Evolutionary conservation across 2,888 invertebrate genomes (phyloP), one percentile per base, ranked within the genome.

Genomic region (Acanthosepion esculentum): DNA sequence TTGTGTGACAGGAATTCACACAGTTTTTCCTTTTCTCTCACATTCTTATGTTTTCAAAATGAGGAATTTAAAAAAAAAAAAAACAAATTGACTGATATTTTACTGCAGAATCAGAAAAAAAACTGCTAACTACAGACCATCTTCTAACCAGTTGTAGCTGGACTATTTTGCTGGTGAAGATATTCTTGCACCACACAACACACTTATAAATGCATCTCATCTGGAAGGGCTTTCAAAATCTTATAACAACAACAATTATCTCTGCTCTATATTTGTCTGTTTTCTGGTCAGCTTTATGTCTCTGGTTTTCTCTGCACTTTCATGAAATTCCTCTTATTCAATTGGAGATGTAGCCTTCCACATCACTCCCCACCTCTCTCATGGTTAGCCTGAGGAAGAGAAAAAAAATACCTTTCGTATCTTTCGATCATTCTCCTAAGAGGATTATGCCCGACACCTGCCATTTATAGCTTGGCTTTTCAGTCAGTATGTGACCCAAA

Each of bases 181-280:
- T n/a, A n/a, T n/a, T 78, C 33, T 15, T 59, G 59, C 59, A 59
- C 59, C 20, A 23, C 59, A 78, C n/a, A 78, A 78, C 33, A 78
- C 78, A 78, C 33, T 41, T 41, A 78, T n/a, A 78, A 33, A 78
- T 78, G n/a, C 78, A 78, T 78, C 78, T 78, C 78, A 78, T 78
- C 78, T 78, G 78, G n/a, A 78, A 78, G 78, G 78, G 78, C 78
- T 78, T 78, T 78, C 78, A 78, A 78, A 78, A 78, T 78, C n/a
- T 15, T 78, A 78, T 33, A 78, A n/a, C 18, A 78, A n/a, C 18
- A 78, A 78, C 78, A 78, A n/a, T 18, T 15, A 78, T n/a, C 10
- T 78, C 33, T 78, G n/a, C n/a, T n/a, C 33, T 33, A 78, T 12
- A 78, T 78, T 18, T 78, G 15, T 78, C 33, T 78, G n/a, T 78